A percentile compares a stretch with the other conserved stretches of the same genome.
These are phyloP conservation scores for Tipula lateralis DNA, from an alignment of 2,888 invertebrate genomes.

Conservation along the genomic window DNA sequence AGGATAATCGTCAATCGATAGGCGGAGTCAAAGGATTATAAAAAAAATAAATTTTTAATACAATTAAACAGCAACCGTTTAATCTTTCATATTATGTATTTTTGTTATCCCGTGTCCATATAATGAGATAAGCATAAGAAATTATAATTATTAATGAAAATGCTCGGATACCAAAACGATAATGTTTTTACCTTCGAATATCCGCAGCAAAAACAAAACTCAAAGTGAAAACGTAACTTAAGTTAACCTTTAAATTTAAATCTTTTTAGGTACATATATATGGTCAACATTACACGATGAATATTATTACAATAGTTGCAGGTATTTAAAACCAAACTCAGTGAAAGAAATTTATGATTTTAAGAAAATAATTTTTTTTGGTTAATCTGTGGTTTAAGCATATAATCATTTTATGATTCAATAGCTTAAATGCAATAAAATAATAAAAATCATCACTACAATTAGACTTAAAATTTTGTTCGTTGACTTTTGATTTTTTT, in stretches of 20 bases:
- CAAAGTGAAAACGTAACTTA: background rate
- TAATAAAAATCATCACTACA: background rate
- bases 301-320: background rate
- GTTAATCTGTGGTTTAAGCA: background rate
- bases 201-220: background rate
- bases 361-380: background rate
- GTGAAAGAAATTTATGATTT: background rate
- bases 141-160: background rate
- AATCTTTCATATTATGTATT: background rate
- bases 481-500: background rate
- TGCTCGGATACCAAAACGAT: background rate
- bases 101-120: background rate
- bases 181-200: background rate
- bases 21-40: background rate
- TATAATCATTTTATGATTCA: conserved; percentile 2
- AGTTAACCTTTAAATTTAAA: background rate
- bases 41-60: background rate
- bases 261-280: background rate
- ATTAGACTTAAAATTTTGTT: background rate
- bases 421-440: background rate
- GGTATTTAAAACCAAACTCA: background rate
- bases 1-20: background rate
- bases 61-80: background rate
- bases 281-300: background rate
- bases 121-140: background rate